A percentile compares a stretch with the other conserved stretches of the same genome.
Conservation (phyloP, 2,113 vertebrate species). For the Aphelocoma coerulescens region DNA sequence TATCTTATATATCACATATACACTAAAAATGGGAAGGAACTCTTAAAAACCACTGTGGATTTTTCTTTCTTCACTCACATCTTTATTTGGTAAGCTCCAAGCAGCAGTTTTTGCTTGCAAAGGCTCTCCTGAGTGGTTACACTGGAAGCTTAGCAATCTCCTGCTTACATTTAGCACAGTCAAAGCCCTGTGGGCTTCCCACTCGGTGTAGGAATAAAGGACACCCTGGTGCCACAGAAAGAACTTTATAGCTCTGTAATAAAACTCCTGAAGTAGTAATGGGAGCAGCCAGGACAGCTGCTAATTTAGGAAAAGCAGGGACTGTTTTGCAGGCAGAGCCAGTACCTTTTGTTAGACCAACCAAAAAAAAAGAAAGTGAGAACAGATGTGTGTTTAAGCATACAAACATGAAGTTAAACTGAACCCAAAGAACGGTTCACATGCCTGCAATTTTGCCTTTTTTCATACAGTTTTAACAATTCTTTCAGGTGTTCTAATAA, state of each 20-base stretch:
- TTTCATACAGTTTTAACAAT: not conserved
- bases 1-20: not conserved
- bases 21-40: not conserved
- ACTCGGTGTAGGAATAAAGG: not conserved
- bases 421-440: not conserved
- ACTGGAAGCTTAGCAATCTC: not conserved
- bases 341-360: not conserved
- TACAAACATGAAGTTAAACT: not conserved
- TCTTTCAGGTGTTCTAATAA: not conserved
- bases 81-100: not conserved
- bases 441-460: not conserved
- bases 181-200: not conserved
- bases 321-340: not conserved
- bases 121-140: not conserved
- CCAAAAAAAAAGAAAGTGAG: not conserved
- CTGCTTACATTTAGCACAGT: not conserved
- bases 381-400: accelerated
- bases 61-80: not conserved
- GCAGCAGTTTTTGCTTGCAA: not conserved
- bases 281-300: not conserved
- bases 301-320: not conserved
- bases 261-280: not conserved
- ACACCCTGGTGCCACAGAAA: not conserved
- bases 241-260: not conserved
- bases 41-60: not conserved